Evolutionary conservation across 2,113 vertebrate species (phyloP).

Genomic region (Crotalus tigris): DNA sequence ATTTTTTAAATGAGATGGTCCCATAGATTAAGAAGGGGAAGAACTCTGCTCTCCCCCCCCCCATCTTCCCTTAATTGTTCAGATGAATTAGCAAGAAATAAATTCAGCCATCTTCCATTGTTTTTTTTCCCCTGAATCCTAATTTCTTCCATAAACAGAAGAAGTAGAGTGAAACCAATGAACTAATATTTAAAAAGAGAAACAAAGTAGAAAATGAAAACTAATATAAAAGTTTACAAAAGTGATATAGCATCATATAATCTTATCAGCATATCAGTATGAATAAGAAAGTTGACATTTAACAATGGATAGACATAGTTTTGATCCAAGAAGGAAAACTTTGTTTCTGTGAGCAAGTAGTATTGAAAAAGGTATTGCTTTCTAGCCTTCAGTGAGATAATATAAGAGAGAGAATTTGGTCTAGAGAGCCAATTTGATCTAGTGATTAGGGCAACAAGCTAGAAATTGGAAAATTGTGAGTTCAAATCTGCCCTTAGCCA

Average conservation of each 20-base stretch:
- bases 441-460: not conserved
- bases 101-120: not conserved
- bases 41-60: not conserved
- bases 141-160: not conserved
- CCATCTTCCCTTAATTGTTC: not conserved
- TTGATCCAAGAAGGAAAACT: not conserved
- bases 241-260: not conserved
- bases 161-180: not conserved
- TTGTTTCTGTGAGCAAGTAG: not conserved
- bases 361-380: not conserved
- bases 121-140: not conserved
- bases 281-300: not conserved
- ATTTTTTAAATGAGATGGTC: not conserved
- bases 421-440: too few relatives aligned
- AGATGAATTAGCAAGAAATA: not conserved
- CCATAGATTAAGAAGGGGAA: not conserved
- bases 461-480: not conserved
- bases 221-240: not conserved
- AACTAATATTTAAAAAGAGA: not conserved
- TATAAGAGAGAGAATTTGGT: too few relatives aligned
- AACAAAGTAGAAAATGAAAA: not conserved
- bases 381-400: not conserved
- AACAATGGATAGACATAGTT: not conserved
- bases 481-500: not conserved
- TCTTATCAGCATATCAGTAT: not conserved